Conservation (phyloP, 2,797 vertebrate genomes). For the Nasua narica region DNA sequence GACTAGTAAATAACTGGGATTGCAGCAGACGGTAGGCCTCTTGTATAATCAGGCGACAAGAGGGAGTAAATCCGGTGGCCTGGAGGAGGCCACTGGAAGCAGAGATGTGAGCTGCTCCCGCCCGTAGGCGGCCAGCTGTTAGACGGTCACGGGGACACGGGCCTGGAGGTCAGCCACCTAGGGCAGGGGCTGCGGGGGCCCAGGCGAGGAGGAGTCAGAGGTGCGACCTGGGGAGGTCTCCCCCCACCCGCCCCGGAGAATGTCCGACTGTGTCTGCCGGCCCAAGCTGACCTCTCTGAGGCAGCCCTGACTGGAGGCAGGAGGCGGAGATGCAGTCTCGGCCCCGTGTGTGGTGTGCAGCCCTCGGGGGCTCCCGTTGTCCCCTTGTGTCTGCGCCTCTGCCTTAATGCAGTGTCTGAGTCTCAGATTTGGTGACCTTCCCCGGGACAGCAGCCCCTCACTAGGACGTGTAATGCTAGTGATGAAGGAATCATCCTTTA, state of each 20-base stretch:
- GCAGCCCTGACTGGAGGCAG: too few relatives aligned
- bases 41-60: neutral
- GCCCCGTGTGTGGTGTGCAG: fast-evolving
- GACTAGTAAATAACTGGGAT: neutral
- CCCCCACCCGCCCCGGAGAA: neutral
- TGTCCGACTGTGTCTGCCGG: neutral
- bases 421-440: neutral
- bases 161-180: neutral
- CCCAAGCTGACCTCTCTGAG: neutral
- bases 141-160: neutral
- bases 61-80: neutral
- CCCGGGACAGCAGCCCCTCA: neutral
- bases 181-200: neutral
- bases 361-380: neutral
- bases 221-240: neutral
- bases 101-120: neutral
- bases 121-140: neutral
- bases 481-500: neutral
- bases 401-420: neutral
- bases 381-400: neutral
- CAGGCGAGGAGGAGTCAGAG: neutral
- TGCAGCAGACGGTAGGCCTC: neutral
- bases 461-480: fast-evolving
- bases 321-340: neutral
- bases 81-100: neutral